Evolutionary conservation across 2,888 invertebrate species (phyloP), one percentile per base, ranked within the genome.

Genomic region (Phaedon cochleariae): DNA sequence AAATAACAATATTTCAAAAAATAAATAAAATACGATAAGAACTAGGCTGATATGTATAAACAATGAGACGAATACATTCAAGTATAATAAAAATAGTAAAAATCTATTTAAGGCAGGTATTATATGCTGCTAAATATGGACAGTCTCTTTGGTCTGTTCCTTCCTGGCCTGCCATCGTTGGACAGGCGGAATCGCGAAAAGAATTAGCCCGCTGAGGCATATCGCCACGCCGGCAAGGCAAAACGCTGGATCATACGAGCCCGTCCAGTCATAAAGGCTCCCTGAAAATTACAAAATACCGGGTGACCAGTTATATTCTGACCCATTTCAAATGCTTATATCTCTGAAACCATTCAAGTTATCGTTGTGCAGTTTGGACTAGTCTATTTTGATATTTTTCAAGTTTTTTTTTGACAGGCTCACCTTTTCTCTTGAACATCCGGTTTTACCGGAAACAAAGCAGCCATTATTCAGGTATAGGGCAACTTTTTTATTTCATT

Each of bases 241-340:
- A 84, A 98, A 99, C 0, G 94, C 95, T 15, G 94, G 92, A 76
- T 93, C 87, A 85, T 96, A 97, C 15, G 94, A 92, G 1, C 86
- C 74, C 5, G 91, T 86, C 12, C 86, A 83, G 79, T 98, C 98
- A 78, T 88, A 94, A 62, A 98, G 84, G 87, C 89, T 91, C 63
- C 97, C 97, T 95, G 84, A 64, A 85, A 86, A 72, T 70, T 69
- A 72, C 64, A 68, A 59, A 26, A 26, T n/a, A n/a, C n/a, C n/a
- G n/a, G n/a, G n/a, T n/a, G n/a, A n/a, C n/a, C n/a, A n/a, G n/a
- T n/a, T n/a, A n/a, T n/a, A n/a, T n/a, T n/a, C n/a, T n/a, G n/a
- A n/a, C n/a, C n/a, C n/a, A n/a, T n/a, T n/a, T n/a, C n/a, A n/a
- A n/a, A n/a, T n/a, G n/a, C n/a, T n/a, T n/a, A n/a, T 3, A 26